These are phyloP conservation scores for Malurus leucopterus DNA, from an alignment of 2,797 vertebrate species.

Conservation along the genomic window DNA sequence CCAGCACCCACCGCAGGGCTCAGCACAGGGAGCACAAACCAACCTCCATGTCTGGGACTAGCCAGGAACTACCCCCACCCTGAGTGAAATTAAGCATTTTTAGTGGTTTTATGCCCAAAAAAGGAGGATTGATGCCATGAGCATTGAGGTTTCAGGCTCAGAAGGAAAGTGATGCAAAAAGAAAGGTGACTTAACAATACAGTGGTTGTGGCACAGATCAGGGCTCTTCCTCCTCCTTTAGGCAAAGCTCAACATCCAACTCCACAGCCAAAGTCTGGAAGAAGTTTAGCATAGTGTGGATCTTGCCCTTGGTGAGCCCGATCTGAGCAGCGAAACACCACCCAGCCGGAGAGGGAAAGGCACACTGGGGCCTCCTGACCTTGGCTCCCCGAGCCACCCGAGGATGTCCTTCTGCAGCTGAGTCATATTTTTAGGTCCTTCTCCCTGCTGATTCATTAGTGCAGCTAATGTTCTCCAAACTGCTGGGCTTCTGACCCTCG, in stretches of 20 bases:
- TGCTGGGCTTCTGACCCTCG: constrained; percentile 23
- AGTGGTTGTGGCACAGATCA: fast-evolving
- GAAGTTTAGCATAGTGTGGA: background rate
- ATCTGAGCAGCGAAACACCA: background rate
- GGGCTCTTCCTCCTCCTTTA: background rate
- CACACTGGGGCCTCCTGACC: background rate
- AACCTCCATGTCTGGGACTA: background rate
- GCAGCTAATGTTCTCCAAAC: constrained; percentile 9
- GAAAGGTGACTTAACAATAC: background rate
- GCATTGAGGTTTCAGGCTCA: background rate
- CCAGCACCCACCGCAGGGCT: background rate
- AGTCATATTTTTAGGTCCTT: constrained; percentile 24
- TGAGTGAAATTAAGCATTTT: background rate
- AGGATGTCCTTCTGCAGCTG: background rate
- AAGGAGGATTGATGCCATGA: background rate
- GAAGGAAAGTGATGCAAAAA: background rate
- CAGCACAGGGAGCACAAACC: background rate
- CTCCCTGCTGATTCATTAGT: constrained; percentile 38
- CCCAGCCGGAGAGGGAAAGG: background rate
- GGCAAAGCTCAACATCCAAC: background rate
- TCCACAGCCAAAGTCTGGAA: background rate
- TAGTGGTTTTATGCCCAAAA: background rate
- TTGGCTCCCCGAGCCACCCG: background rate
- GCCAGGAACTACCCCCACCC: background rate
- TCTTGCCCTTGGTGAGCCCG: background rate